Evolutionary conservation across 92 coral and sea anemone species (phyloP), one percentile per base, ranked within the genome.

Genomic region (Hydrozoanthus gracilis): DNA sequence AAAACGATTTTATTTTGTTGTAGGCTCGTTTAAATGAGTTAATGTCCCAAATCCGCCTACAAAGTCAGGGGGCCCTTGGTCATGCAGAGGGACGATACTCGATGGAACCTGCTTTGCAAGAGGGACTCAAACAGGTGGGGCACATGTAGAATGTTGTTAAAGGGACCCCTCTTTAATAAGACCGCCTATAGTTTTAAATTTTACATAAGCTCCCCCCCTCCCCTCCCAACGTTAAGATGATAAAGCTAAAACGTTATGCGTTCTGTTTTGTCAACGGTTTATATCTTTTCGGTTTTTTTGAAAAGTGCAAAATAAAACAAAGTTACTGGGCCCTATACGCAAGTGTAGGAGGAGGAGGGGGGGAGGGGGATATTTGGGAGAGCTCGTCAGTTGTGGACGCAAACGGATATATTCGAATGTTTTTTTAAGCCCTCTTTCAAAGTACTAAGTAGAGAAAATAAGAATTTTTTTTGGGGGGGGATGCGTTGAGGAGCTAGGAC

Each of bases 41-140:
- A 17, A 80, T 80, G 85, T 80, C 85, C 61, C 85, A 80, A 64
- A 80, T 80, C 85, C 85, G 85, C 8, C 85, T 80, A 9, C 85
- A 80, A 69, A 80, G 72, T 64, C 85, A 80, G 48, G 73, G 73
- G 10, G 2, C 85, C 45, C 73, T 47, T 6, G 68, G 74, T 11
- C 85, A 61, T 14, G 58, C 51, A 17, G 85, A 80, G 61, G 85
- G 85, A 15, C 85, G 85, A 80, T 80, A 80, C 50, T 62, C 85
- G 10, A 65, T 80, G 85, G 73, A 80, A 69, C 73, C 73, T 18
- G 68, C 73, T 2, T 51, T 80, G 44, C 74, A 80, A 56, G 85
- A 80, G 44, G 85, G 65, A 18, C 85, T 80, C 4, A 80, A 80
- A 65, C 85, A 80, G 85, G 85, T 80, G 18, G 56, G 56, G 56